Evolutionary conservation across 2,113 vertebrate genomes (phyloP), one percentile per base, ranked within the genome.

Genomic region (Ophthalmolycus amberensis): DNA sequence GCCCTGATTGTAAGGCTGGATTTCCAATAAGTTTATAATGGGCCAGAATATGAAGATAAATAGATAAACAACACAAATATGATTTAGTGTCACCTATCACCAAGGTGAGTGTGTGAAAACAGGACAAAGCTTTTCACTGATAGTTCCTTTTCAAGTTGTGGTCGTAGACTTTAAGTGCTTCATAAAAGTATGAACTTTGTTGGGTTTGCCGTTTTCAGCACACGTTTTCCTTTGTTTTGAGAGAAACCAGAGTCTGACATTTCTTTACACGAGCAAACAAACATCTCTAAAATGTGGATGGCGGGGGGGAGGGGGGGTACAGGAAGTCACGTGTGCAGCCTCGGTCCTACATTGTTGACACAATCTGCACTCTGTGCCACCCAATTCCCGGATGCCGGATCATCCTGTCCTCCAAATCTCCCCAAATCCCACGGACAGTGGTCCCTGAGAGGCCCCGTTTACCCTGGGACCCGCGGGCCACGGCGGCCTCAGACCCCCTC

Each of bases 301-400:
- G 65, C 0, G 22, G 37, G 11, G 37, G n/a, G 9, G 4, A 4
- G 29, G 6, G 59, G 44, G 75, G 2, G 6, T 16, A 38, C 2
- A 16, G 88, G 83, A 80, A 77, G 82, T 89, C 81, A 87, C 76
- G 62, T 85, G 83, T 79, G 76, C 83, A 73, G 85, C 85, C 76
- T 72, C 65, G 37, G 60, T 82, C 90, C 90, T 76, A 83, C 84
- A 84, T 70, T 92, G 92, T 93, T 92, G 91, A 93, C 89, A 94
- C 89, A 91, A 89, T 92, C 91, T 80, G 79, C 20, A 64, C 85
- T 90, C 90, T 89, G 86, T 87, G 88, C 86, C 90, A 89, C 90
- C 93, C 92, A 91, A 93, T 93, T 95, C 91, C 90, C 90, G 89
- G 92, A 94, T 93, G 91, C 80, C 46, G 90, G 90, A 88, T 92